Percentiles rank a stretch among this genome's conserved stretches.
phyloP scores from a whole-genome alignment of 1,140 invertebrate genomes.

The Trichomalopsis sarcophagae region DNA sequence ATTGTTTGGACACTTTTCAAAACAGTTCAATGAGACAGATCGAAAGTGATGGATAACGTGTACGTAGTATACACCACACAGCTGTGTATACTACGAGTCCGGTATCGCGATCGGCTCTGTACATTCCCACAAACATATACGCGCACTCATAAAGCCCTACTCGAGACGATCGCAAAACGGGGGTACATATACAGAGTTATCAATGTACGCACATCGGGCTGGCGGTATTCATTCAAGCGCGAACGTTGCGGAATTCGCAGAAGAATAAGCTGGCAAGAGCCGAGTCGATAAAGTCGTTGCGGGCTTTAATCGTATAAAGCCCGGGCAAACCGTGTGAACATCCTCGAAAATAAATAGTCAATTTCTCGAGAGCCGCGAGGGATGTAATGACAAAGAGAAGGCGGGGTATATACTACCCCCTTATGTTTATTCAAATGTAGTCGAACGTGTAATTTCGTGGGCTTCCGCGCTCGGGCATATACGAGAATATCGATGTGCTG shows the following conservation, averaged over 20 bases:
- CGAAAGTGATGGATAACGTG: slow-evolving; percentile 35
- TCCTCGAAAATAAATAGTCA: slow-evolving; percentile 46
- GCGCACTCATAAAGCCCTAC: slow-evolving; percentile 5
- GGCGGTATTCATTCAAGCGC: not conserved
- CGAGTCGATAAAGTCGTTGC: slow-evolving; percentile 25
- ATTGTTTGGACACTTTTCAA: not conserved
- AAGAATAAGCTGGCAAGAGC: not conserved
- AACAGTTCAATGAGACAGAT: not conserved
- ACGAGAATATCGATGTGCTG: slow-evolving; percentile 33
- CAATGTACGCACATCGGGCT: slow-evolving; percentile 39
- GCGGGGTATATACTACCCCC: not conserved
- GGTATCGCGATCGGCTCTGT: not conserved
- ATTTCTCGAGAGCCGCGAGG: slow-evolving; percentile 32
- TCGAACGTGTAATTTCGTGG: slow-evolving; percentile 34
- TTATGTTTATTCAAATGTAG: slow-evolving; percentile 47
- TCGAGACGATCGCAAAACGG: not conserved
- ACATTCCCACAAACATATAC: slow-evolving; percentile 17
- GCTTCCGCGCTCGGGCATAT: not conserved
- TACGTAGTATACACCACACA: no score
- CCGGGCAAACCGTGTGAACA: slow-evolving; percentile 37
- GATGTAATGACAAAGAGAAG: slow-evolving; percentile 21
- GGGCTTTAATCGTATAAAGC: slow-evolving; percentile 29
- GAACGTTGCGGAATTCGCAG: slow-evolving; percentile 30
- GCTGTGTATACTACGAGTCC: no score
- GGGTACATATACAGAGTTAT: slow-evolving; percentile 24